Evolutionary conservation across 2,888 invertebrate species (phyloP).

Genomic region (Idaea straminata): DNA sequence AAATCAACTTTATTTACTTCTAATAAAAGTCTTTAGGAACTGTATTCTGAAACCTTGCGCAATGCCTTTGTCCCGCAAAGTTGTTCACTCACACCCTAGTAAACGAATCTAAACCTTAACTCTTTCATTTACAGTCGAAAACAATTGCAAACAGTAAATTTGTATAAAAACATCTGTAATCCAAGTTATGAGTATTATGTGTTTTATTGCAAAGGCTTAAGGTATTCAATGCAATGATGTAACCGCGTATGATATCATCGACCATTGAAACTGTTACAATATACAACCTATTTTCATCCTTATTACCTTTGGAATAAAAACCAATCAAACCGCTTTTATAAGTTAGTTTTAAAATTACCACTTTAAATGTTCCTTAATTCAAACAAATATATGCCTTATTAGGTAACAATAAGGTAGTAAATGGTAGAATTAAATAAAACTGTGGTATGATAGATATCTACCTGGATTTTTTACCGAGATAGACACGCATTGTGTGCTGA

Average conservation of each 20-base stretch:
- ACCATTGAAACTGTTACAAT: background rate
- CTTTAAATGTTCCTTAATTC: background rate
- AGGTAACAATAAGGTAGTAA: conserved; percentile 1
- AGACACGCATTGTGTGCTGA: conserved; percentile 45
- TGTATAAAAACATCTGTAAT: conserved; percentile 29
- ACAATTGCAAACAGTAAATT: conserved; percentile 8
- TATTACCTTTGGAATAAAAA: background rate
- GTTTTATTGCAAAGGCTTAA: conserved; percentile 14
- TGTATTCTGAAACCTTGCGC: conserved; percentile 21
- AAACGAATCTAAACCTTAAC: conserved; percentile 19
- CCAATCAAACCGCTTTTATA: background rate
- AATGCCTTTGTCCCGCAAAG: conserved; percentile 23
- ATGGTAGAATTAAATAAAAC: conserved; percentile 12
- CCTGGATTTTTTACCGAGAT: conserved; percentile 49
- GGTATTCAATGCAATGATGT: background rate
- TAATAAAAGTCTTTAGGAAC: conserved; percentile 6
- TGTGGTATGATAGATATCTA: conserved; percentile 38
- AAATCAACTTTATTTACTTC: conserved; percentile 18
- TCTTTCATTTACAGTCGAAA: conserved; percentile 10
- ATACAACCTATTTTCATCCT: background rate
- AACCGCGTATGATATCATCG: background rate
- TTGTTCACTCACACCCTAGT: conserved; percentile 8
- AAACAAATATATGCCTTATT: conserved; percentile 20
- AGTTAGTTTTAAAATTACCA: background rate
- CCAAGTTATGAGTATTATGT: conserved; percentile 13